These are phyloP conservation scores for Labeo catla DNA, from an alignment of 2,113 vertebrate species.

Conservation along the genomic window DNA sequence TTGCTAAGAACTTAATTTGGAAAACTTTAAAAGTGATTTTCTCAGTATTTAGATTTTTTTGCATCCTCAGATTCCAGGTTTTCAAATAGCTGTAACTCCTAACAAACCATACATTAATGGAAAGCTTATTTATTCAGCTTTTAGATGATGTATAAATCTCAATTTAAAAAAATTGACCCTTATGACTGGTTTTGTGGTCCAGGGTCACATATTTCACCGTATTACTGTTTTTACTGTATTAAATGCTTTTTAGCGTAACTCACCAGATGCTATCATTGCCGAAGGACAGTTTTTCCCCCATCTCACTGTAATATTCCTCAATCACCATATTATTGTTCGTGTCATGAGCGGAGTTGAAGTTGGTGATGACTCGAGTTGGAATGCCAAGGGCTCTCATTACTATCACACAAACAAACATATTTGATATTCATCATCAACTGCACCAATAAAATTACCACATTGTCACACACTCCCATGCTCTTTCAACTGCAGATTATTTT, in stretches of 20 bases:
- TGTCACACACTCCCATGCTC: not conserved
- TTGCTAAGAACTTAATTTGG: too few relatives aligned
- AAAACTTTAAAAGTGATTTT: too few relatives aligned
- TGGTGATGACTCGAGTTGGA: conserved; percentile 85
- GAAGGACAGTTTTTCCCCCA: conserved; percentile 75
- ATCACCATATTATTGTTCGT: conserved; percentile 79
- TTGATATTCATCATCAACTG: not conserved
- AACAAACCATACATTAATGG: too few relatives aligned
- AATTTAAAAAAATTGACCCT: too few relatives aligned
- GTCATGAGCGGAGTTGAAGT: conserved; percentile 87
- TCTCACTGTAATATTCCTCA: conserved; percentile 82
- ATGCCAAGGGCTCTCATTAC: conserved; percentile 89
- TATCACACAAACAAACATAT: conserved; percentile 56
- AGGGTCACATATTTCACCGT: not conserved
- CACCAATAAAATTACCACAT: not conserved
- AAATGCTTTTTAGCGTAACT: conserved; percentile 51
- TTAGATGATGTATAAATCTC: too few relatives aligned
- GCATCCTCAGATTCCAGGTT: too few relatives aligned
- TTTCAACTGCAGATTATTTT: not conserved
- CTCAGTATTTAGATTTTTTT: too few relatives aligned
- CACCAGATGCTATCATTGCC: conserved; percentile 85
- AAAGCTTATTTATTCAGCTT: too few relatives aligned
- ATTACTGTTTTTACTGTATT: not conserved
- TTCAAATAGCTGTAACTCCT: too few relatives aligned
- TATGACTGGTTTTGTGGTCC: too few relatives aligned